Evolutionary conservation across 2,113 vertebrate species (phyloP).

Genomic region (Cynopterus brachyotis): DNA sequence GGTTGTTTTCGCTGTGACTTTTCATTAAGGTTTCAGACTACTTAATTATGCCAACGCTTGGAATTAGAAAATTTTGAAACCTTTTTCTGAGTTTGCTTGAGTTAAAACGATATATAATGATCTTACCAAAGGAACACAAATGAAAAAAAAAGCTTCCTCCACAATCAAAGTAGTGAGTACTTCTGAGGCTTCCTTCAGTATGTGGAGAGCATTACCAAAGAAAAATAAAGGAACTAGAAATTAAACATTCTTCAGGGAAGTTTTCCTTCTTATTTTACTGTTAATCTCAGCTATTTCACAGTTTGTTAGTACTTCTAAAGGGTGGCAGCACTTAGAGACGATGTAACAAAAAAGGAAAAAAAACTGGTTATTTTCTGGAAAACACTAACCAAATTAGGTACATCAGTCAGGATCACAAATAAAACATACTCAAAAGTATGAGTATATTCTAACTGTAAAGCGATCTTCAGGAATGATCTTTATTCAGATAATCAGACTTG

Average conservation of each 20-base stretch:
- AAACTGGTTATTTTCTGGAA: neutral
- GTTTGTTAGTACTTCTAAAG: neutral
- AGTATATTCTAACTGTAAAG: neutral
- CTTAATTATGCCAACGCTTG: neutral
- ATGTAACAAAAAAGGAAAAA: neutral
- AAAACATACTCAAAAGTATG: neutral
- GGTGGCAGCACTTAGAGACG: neutral
- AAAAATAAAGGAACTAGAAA: neutral
- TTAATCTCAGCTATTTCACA: constrained; percentile 11
- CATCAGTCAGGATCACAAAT: neutral
- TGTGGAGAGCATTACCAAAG: neutral
- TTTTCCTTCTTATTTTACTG: neutral
- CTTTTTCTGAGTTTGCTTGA: constrained; percentile 14
- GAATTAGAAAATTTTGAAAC: constrained; percentile 17
- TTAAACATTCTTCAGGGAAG: constrained; percentile 13
- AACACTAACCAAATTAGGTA: neutral
- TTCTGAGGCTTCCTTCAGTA: neutral
- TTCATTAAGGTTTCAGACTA: constrained; percentile 28
- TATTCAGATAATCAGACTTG: neutral
- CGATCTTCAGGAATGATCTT: neutral
- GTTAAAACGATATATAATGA: neutral
- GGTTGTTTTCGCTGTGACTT: neutral
- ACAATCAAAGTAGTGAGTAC: neutral
- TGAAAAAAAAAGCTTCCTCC: neutral
- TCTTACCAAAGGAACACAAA: neutral